Evolutionary conservation across 2,888 invertebrate genomes (phyloP).

Genomic region (Strigamia crassipes): DNA sequence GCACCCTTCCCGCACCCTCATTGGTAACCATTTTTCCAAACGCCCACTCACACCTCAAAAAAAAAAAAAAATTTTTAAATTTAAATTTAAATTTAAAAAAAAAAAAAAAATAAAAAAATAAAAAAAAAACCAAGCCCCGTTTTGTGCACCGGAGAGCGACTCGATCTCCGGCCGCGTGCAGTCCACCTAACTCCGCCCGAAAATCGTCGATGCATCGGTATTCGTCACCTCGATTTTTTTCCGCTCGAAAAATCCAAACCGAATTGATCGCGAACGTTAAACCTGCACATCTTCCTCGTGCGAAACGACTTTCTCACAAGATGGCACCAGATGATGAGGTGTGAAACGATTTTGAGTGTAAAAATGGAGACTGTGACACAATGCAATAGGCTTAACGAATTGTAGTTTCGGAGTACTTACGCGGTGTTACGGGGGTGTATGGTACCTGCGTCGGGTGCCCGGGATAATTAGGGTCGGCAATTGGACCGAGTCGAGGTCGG

Average conservation of each 20-base stretch:
- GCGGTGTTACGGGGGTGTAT: not conserved
- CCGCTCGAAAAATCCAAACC: too few relatives aligned
- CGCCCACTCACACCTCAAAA: not conserved
- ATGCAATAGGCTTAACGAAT: not conserved
- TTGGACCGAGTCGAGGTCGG: not conserved
- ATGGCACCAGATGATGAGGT: constrained; percentile 34
- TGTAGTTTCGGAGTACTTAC: not conserved
- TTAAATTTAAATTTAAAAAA: not conserved
- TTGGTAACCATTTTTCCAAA: not conserved
- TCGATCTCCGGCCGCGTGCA: too few relatives aligned
- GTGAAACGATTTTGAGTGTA: not conserved
- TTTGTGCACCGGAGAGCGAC: too few relatives aligned
- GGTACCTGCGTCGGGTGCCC: not conserved
- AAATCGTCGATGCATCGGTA: too few relatives aligned
- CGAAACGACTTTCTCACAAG: constrained; percentile 11
- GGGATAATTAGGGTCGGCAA: not conserved
- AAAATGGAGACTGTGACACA: not conserved
- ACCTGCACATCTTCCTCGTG: not conserved
- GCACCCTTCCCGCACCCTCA: not conserved
- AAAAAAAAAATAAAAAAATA: not conserved
- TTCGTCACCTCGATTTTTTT: too few relatives aligned
- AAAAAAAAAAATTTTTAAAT: too few relatives aligned
- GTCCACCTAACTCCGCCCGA: too few relatives aligned
- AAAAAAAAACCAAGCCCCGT: too few relatives aligned
- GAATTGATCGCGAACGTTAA: too few relatives aligned